These are phyloP conservation scores for Mormyrops attenuatus DNA, from an alignment of 2,797 vertebrate genomes.

Conservation along the genomic window DNA sequence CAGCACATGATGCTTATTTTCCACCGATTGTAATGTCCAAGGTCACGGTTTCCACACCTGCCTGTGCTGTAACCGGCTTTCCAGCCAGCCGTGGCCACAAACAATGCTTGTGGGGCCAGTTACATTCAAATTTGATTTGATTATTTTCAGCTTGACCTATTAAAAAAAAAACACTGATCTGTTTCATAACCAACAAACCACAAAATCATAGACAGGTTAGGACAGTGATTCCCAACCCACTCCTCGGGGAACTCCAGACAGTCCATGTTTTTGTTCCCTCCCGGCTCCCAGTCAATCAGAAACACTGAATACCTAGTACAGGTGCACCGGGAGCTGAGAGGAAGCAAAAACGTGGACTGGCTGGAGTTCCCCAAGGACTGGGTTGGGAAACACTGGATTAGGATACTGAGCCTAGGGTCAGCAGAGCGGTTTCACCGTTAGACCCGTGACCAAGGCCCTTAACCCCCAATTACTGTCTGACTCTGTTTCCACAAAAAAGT, in stretches of 20 bases:
- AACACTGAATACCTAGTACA: neutral
- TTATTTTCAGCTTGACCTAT: neutral
- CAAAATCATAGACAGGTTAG: neutral
- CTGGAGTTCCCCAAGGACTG: neutral
- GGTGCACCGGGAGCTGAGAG: neutral
- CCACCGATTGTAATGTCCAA: neutral
- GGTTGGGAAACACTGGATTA: neutral
- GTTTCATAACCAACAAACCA: neutral
- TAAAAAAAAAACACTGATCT: neutral
- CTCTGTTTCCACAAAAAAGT: neutral
- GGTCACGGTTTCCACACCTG: neutral
- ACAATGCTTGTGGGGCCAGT: neutral
- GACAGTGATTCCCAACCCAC: too few relatives aligned
- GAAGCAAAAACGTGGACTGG: neutral
- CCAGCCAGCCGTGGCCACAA: neutral
- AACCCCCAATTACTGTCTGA: neutral
- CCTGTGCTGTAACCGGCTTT: neutral
- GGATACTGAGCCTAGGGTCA: neutral
- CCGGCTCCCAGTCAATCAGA: neutral
- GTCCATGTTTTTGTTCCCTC: neutral
- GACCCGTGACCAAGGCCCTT: neutral
- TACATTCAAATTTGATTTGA: neutral
- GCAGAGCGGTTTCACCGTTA: neutral
- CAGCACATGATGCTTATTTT: slow-evolving; percentile 1
- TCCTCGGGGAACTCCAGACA: neutral